Evolutionary conservation across 2,113 vertebrate species (phyloP).

Genomic region (Apaloderma vittatum): DNA sequence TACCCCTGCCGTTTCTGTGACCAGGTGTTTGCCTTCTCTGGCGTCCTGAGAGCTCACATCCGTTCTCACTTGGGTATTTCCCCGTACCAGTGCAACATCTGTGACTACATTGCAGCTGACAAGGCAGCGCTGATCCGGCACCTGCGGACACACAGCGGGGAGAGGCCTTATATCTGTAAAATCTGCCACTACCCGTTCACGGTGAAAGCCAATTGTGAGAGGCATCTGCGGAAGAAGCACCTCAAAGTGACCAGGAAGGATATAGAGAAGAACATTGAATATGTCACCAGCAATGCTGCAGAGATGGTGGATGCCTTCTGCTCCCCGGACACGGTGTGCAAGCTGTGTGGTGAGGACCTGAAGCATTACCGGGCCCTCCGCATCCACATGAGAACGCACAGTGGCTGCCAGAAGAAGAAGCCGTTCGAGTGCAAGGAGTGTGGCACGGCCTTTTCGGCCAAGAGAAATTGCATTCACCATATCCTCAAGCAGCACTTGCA

Average conservation of each 20-base stretch:
- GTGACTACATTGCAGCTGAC: constrained; percentile 94
- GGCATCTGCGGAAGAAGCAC: constrained; percentile 97
- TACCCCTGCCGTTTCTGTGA: constrained; percentile 95
- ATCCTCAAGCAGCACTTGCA: constrained; percentile 95
- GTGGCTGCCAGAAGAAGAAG: constrained; percentile 92
- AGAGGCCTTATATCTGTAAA: constrained; percentile 96
- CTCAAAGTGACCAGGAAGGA: constrained; percentile 94
- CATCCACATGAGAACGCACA: constrained; percentile 93
- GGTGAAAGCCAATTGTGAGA: constrained; percentile 97
- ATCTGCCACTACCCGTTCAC: constrained; percentile 98
- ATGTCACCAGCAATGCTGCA: constrained; percentile 85
- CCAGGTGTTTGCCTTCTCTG: constrained; percentile 92
- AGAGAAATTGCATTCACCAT: constrained; percentile 96
- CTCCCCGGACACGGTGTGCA: constrained; percentile 87
- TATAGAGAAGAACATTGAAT: constrained; percentile 97
- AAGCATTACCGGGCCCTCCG: constrained; percentile 93
- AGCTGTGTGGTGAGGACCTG: constrained; percentile 91
- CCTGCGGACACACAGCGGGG: constrained; percentile 94
- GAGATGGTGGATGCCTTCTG: constrained; percentile 83
- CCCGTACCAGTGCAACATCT: constrained; percentile 96
- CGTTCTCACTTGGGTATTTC: constrained; percentile 94
- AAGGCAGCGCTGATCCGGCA: constrained; percentile 96
- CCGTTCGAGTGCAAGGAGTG: constrained; percentile 94
- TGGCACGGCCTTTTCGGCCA: constrained; percentile 90
- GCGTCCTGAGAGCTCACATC: constrained; percentile 92